Conservation (phyloP, 2,113 vertebrate species). For the Microtus richardsoni region DNA sequence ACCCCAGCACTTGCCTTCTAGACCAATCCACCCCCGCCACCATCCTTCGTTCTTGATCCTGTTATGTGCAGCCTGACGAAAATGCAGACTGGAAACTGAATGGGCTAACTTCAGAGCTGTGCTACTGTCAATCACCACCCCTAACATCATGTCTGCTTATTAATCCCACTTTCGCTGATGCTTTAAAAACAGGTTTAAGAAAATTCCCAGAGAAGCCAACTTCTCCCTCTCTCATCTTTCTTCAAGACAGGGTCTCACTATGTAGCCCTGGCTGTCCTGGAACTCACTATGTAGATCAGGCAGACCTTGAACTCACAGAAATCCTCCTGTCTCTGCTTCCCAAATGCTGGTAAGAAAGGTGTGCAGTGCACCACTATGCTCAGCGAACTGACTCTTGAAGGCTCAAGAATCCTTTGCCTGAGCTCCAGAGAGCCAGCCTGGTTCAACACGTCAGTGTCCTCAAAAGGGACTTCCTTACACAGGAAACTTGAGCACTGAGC, state of each 20-base stretch:
- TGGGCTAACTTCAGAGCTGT: neutral
- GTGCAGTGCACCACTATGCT: neutral
- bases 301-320: neutral
- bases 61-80: neutral
- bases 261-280: neutral
- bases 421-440: neutral
- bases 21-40: accelerated
- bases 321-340: neutral
- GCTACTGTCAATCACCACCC: no score
- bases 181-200: neutral
- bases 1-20: neutral
- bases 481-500: neutral
- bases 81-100: no score
- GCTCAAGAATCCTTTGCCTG: neutral
- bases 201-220: neutral
- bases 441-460: neutral
- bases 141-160: neutral
- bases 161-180: no score
- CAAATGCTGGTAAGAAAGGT: neutral
- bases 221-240: neutral
- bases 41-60: neutral
- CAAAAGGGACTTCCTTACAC: neutral
- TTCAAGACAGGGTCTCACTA: neutral
- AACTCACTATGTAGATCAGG: neutral
- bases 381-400: neutral